Percentiles rank a stretch among this genome's conserved stretches.
Evolutionary conservation across 2,888 invertebrate genomes (phyloP).

Genomic region (Biston stratarius): DNA sequence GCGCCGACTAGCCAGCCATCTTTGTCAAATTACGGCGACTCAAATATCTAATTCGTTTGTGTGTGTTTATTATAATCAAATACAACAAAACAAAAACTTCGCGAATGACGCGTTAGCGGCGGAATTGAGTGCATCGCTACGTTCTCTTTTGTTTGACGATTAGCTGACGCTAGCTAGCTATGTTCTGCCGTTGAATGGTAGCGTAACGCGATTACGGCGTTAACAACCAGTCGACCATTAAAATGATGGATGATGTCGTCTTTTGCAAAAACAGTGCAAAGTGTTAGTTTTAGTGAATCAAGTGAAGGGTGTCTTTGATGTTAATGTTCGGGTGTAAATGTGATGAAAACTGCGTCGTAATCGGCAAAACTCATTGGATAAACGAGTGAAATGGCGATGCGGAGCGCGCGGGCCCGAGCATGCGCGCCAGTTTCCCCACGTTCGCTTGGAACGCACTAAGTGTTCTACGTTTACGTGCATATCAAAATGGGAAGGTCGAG

Average conservation of each 20-base stretch:
- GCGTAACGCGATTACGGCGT: conserved; percentile 73
- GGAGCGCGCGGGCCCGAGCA: conserved; percentile 85
- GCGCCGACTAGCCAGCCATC: conserved; percentile 85
- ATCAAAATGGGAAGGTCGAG: conserved; percentile 92
- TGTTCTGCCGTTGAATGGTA: conserved; percentile 75
- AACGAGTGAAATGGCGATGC: conserved; percentile 86
- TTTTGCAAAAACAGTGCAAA: conserved; percentile 79
- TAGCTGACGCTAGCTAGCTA: conserved; percentile 66
- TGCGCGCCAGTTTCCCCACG: conserved; percentile 84
- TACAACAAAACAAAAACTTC: conserved; percentile 73
- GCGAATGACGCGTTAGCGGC: conserved; percentile 68
- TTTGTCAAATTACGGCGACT: conserved; percentile 84
- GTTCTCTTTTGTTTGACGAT: conserved; percentile 84
- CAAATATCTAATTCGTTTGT: conserved; percentile 62
- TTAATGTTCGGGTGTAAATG: conserved; percentile 74
- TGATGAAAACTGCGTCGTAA: conserved; percentile 83
- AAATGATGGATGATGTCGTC: conserved; percentile 83
- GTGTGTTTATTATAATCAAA: conserved; percentile 63
- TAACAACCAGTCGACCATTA: conserved; percentile 83
- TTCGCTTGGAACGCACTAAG: conserved; percentile 83
- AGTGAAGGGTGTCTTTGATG: conserved; percentile 77
- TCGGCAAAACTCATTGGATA: conserved; percentile 84
- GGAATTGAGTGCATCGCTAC: conserved; percentile 73
- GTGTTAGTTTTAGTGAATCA: conserved; percentile 79
- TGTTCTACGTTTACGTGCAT: conserved; percentile 84